Conservation (phyloP, 1,140 invertebrate species). For the Stratiolaelaps scimitus region DNA sequence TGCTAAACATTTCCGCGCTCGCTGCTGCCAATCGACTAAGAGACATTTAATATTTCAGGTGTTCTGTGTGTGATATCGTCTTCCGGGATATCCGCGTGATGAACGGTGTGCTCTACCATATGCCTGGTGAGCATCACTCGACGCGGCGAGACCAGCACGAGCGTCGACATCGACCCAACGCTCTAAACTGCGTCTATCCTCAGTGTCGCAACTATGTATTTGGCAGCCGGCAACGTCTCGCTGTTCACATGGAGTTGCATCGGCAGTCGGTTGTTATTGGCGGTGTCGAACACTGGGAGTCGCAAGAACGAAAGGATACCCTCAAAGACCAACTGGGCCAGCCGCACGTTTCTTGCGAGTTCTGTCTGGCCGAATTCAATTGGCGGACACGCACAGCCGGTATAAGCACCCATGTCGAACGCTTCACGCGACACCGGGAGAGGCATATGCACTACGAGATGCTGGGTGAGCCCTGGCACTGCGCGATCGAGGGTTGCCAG, state of each 20-base stretch:
- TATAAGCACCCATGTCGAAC: neutral
- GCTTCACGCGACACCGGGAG: neutral
- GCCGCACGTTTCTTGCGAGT: conserved; percentile 1
- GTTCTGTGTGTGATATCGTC: neutral
- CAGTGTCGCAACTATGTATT: neutral
- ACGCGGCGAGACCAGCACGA: neutral
- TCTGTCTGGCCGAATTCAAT: conserved; percentile 12
- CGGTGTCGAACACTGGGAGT: conserved; percentile 15
- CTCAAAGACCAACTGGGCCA: neutral
- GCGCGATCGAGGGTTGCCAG: neutral
- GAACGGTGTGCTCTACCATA: neutral
- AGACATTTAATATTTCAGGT: neutral
- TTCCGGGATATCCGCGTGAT: neutral
- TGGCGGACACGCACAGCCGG: neutral
- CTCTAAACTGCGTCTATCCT: conserved; percentile 9
- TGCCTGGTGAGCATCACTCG: neutral
- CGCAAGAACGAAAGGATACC: neutral
- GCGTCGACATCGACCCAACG: neutral
- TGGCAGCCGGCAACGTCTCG: neutral
- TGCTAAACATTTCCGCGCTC: too few relatives aligned
- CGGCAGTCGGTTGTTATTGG: neutral
- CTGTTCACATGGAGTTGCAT: conserved; percentile 8
- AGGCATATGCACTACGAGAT: neutral
- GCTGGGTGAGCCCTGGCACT: neutral
- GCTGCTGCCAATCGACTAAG: too few relatives aligned